Conservation (phyloP, 2,797 vertebrate species). For the Clarias laeviceps region DNA sequence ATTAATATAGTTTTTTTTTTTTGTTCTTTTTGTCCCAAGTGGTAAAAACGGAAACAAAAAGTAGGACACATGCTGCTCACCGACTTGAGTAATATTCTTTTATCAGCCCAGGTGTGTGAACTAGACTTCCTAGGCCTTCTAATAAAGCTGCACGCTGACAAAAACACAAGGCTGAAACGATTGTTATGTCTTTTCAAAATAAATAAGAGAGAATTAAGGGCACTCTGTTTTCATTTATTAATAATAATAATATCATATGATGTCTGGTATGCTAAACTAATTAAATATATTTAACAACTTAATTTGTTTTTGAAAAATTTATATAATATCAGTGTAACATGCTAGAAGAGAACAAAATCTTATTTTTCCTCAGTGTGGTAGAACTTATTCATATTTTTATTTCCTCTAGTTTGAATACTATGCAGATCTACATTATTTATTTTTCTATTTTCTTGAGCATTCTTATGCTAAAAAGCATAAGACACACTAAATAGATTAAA, state of each 20-base stretch:
- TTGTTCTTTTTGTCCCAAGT: background rate
- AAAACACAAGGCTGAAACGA: background rate
- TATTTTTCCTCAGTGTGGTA: background rate
- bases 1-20: constrained; percentile 21
- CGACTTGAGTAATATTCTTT: constrained; percentile 22
- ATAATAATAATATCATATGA: too few species aligned
- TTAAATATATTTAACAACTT: too few species aligned
- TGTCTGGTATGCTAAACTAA: too few species aligned
- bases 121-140: background rate
- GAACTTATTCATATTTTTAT: background rate
- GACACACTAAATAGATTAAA: background rate
- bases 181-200: constrained; percentile 8
- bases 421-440: background rate
- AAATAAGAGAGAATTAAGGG: constrained; percentile 13
- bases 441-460: background rate
- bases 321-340: too few species aligned
- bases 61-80: constrained; percentile 36
- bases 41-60: constrained; percentile 30
- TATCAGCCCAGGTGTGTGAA: constrained; percentile 41
- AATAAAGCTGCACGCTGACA: constrained; percentile 23
- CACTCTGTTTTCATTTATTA: background rate
- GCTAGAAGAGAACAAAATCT: too few species aligned
- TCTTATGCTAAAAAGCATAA: background rate
- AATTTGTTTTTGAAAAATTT: too few species aligned
- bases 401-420: background rate